Percentiles rank a stretch among this genome's conserved stretches.
These are phyloP conservation scores for Oreocharis arfaki DNA, from an alignment of 2,113 vertebrate genomes.

Conservation along the genomic window DNA sequence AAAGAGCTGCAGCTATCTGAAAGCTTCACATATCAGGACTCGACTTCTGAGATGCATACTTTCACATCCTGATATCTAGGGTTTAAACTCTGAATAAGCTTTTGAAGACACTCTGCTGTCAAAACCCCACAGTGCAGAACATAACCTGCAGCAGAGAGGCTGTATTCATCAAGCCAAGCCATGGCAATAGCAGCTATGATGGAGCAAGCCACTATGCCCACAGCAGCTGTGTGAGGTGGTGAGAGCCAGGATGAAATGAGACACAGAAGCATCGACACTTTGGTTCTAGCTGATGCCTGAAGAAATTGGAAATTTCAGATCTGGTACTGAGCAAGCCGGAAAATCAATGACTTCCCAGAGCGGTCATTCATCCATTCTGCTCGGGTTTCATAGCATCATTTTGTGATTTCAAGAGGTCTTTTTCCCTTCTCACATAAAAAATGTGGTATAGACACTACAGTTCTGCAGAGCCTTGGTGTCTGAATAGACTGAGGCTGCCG, in stretches of 20 bases:
- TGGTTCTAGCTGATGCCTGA: not conserved
- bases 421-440: not conserved
- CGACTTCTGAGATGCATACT: not conserved
- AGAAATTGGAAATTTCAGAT: not conserved
- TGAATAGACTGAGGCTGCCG: not conserved
- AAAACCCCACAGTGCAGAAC: not conserved
- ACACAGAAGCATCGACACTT: fast-evolving
- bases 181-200: not conserved
- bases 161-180: not conserved
- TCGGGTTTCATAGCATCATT: not conserved
- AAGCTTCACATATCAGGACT: not conserved
- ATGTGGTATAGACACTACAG: not conserved
- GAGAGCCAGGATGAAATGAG: not conserved
- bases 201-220: not conserved
- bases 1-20: not conserved
- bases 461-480: not conserved
- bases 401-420: not conserved
- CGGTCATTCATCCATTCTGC: not conserved
- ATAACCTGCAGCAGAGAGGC: not conserved
- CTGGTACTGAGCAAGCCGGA: not conserved
- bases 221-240: fast-evolving
- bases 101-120: not conserved
- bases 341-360: not conserved
- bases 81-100: not conserved
- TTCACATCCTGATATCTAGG: not conserved